These are phyloP conservation scores for Pluvianellus socialis DNA, from an alignment of 2,113 vertebrate genomes.

Conservation along the genomic window DNA sequence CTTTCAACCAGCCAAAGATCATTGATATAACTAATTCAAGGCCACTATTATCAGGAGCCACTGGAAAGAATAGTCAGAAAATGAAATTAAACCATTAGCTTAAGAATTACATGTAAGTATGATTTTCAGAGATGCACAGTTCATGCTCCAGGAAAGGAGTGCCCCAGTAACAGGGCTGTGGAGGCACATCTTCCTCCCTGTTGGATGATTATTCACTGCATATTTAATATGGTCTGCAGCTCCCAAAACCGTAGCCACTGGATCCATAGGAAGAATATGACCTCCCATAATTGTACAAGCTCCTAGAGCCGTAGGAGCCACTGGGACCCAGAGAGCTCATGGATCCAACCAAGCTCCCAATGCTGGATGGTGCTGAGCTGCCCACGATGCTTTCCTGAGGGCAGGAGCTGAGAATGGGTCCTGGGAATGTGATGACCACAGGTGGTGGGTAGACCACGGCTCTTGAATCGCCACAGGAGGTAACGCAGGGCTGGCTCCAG, in stretches of 20 bases:
- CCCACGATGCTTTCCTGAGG: constrained; percentile 23
- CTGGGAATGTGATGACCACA: neutral
- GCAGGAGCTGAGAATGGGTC: constrained; percentile 34
- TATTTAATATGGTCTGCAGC: neutral
- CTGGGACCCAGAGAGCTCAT: neutral
- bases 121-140: neutral
- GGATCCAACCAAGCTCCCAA: neutral
- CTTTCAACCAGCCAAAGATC: neutral
- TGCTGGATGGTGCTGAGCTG: neutral
- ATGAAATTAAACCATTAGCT: neutral
- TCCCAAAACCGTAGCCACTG: neutral
- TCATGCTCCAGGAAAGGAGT: neutral
- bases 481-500: constrained; percentile 4
- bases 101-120: neutral
- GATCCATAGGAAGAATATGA: neutral
- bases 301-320: neutral
- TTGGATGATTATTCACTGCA: fast-evolving
- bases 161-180: neutral
- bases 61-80: neutral
- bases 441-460: neutral
- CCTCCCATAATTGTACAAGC: neutral
- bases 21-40: fast-evolving
- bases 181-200: fast-evolving
- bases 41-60: neutral
- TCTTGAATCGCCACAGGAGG: neutral